Conservation (phyloP, 2,797 vertebrate genomes). For the Oceanodroma leucorhoa region DNA sequence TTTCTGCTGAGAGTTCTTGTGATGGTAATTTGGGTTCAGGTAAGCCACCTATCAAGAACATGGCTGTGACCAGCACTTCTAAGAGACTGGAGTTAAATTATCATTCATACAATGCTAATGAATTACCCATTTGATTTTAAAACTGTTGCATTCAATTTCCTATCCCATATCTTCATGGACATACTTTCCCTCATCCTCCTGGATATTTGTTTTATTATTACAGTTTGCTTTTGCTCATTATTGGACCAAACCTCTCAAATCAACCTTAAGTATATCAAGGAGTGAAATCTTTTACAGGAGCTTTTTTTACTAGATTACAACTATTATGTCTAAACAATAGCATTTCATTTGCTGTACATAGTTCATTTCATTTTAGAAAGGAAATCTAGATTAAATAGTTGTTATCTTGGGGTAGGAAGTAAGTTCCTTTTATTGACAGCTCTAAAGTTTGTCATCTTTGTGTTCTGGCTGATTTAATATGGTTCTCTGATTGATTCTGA, state of each 20-base stretch:
- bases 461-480: not conserved
- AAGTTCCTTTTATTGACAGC: not conserved
- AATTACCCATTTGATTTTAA: not conserved
- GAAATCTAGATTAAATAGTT: not conserved
- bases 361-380: not conserved
- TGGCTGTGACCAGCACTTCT: not conserved
- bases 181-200: not conserved
- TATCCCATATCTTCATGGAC: not conserved
- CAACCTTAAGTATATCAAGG: not conserved
- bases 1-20: not conserved
- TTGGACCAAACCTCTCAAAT: not conserved
- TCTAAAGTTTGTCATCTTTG: not conserved
- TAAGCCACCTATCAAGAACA: not conserved
- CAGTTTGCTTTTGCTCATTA: not conserved
- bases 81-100: not conserved
- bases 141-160: not conserved
- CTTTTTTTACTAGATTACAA: not conserved
- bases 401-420: not conserved
- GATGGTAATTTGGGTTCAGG: not conserved
- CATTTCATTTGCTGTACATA: not conserved
- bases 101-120: not conserved
- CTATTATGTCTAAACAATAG: not conserved
- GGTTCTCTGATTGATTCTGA: not conserved
- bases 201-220: not conserved
- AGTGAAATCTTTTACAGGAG: not conserved